These are phyloP conservation scores for Caenorhabditis auriculariae DNA, from an alignment of 2,888 invertebrate genomes.

Conservation along the genomic window DNA sequence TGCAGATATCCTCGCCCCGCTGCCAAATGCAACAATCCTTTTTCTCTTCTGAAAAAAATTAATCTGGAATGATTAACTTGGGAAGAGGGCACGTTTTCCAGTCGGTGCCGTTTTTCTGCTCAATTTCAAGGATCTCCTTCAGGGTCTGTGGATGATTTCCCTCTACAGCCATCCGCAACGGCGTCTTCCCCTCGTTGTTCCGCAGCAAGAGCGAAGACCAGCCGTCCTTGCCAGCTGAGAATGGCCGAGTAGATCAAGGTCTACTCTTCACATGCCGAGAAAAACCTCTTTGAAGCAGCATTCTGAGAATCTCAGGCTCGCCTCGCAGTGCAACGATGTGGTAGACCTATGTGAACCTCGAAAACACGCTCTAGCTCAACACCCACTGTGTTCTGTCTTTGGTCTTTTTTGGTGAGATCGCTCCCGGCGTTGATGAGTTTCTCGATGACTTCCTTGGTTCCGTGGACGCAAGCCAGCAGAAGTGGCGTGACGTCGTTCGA, in stretches of 20 bases:
- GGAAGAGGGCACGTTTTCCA: constrained; percentile 13
- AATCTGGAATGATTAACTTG: not conserved
- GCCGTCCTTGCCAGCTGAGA: not conserved
- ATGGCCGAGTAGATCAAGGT: no score
- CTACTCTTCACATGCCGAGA: no score
- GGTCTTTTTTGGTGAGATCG: constrained; percentile 73
- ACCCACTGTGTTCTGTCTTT: constrained; percentile 11
- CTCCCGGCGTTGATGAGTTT: constrained; percentile 77
- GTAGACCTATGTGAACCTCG: not conserved
- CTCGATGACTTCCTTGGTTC: constrained; percentile 81
- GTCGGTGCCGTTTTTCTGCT: constrained; percentile 8
- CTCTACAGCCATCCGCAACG: constrained; percentile 35
- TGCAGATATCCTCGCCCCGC: constrained; percentile 34
- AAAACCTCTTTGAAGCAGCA: constrained; percentile 19
- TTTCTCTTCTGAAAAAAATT: constrained; percentile 7
- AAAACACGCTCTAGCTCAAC: not conserved
- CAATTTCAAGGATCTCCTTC: constrained; percentile 20
- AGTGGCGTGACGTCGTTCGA: constrained; percentile 35
- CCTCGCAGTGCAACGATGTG: constrained; percentile 28
- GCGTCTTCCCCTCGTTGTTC: constrained; percentile 42
- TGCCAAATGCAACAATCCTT: constrained; percentile 31
- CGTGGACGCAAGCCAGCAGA: constrained; percentile 38
- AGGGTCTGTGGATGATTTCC: constrained; percentile 38
- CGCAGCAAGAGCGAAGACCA: not conserved
- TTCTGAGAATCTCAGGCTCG: constrained; percentile 17